phyloP scores from a whole-genome alignment of 2,797 vertebrate genomes.

The Clarias pachynema region DNA sequence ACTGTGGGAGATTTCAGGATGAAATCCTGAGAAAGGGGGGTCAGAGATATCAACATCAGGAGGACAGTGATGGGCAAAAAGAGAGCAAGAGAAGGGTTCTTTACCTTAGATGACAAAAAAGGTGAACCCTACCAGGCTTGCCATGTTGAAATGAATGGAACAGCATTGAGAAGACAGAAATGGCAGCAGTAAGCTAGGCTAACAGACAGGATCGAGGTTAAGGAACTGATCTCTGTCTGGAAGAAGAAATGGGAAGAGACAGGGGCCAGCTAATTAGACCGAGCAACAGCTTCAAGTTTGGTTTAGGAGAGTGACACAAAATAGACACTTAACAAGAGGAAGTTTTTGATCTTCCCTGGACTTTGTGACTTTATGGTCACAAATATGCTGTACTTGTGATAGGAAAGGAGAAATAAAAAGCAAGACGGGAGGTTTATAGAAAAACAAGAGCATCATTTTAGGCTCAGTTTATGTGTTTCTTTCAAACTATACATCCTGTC shows the following conservation, averaged over 20 bases:
- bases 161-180: constrained; percentile 42
- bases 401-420: not conserved
- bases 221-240: constrained; percentile 46
- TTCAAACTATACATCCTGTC: not conserved
- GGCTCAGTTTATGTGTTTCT: not conserved
- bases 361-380: constrained; percentile 12
- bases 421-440: not conserved
- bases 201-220: constrained; percentile 49
- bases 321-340: constrained; percentile 32
- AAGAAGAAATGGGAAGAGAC: constrained; percentile 24
- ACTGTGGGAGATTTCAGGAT: constrained; percentile 54
- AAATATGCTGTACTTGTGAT: not conserved
- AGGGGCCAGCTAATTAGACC: constrained; percentile 35
- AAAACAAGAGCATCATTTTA: not conserved
- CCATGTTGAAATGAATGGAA: constrained; percentile 19
- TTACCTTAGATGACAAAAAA: constrained; percentile 43
- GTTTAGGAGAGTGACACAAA: not conserved
- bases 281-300: constrained; percentile 2
- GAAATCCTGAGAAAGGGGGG: constrained; percentile 40
- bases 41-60: constrained; percentile 36
- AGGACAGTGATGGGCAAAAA: constrained; percentile 34
- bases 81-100: constrained; percentile 28
- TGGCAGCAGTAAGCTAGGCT: constrained; percentile 38
- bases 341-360: constrained; percentile 31
- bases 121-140: constrained; percentile 33